Conservation (phyloP, 1,140 invertebrate genomes). For the Diachasma alloeum region DNA sequence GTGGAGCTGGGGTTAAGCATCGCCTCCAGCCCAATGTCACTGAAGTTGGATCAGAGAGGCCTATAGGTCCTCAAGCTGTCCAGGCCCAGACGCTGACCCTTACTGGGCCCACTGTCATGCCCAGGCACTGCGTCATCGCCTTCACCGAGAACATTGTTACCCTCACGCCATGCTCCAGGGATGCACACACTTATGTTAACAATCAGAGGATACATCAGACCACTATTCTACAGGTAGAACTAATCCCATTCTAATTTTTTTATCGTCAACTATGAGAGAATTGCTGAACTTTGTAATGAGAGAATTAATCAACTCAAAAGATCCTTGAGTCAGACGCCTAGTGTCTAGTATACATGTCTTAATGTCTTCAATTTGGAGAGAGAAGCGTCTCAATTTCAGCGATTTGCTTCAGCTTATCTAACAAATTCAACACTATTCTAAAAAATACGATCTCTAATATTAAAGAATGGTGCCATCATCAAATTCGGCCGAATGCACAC, state of each 20-base stretch:
- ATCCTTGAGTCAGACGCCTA: too few relatives aligned
- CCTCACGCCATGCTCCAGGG: slow-evolving; percentile 89
- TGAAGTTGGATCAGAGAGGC: slow-evolving; percentile 75
- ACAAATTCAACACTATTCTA: too few relatives aligned
- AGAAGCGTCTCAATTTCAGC: too few relatives aligned
- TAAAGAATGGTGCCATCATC: slow-evolving; percentile 82
- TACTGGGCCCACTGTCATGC: slow-evolving; percentile 85
- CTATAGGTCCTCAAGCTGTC: slow-evolving; percentile 62
- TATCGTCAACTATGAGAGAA: too few relatives aligned
- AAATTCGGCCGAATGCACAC: slow-evolving; percentile 91
- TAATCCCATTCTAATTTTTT: background rate
- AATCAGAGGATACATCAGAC: slow-evolving; percentile 91
- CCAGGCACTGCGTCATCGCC: slow-evolving; percentile 93
- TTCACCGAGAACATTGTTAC: slow-evolving; percentile 88
- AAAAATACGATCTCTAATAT: too few relatives aligned
- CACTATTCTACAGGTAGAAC: slow-evolving; percentile 82
- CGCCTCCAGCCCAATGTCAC: slow-evolving; percentile 75
- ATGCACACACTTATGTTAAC: slow-evolving; percentile 94
- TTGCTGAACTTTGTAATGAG: too few relatives aligned
- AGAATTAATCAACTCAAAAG: too few relatives aligned
- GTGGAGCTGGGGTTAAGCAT: slow-evolving; percentile 67
- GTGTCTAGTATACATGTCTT: too few relatives aligned
- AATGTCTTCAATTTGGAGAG: too few relatives aligned
- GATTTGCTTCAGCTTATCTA: too few relatives aligned
- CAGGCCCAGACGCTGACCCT: slow-evolving; percentile 64